These are phyloP conservation scores for Troides aeacus DNA, from an alignment of 2,888 invertebrate species.

Conservation along the genomic window DNA sequence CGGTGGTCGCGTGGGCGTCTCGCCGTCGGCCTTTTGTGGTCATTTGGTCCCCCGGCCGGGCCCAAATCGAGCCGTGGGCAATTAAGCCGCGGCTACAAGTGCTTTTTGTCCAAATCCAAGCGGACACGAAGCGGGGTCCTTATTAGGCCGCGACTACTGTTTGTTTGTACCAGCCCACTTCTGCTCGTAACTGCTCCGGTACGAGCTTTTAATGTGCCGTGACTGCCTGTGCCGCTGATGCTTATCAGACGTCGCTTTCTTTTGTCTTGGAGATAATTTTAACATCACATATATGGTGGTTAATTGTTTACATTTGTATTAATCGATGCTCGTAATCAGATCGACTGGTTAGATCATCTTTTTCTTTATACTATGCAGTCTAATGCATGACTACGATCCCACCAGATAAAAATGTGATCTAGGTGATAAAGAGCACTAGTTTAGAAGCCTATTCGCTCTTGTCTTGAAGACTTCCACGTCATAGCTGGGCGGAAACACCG, in stretches of 20 bases:
- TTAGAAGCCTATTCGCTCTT: no score
- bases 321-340: no score
- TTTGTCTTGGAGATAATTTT: slow-evolving; percentile 5
- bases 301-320: no score
- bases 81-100: slow-evolving; percentile 41
- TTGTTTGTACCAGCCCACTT: slow-evolving; percentile 44
- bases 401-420: no score
- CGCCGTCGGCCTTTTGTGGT: slow-evolving; percentile 39
- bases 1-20: slow-evolving; percentile 42
- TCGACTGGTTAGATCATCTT: no score
- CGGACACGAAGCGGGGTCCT: slow-evolving; percentile 48
- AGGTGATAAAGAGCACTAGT: no score
- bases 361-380: no score
- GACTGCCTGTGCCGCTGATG: slow-evolving; percentile 9
- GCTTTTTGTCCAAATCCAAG: slow-evolving; percentile 52
- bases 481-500: no score
- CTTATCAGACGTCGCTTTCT: slow-evolving; percentile 19
- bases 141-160: slow-evolving; percentile 50
- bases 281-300: no score
- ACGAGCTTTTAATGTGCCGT: slow-evolving; percentile 20
- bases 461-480: no score
- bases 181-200: slow-evolving; percentile 16
- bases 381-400: no score
- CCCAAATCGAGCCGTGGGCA: slow-evolving; percentile 36
- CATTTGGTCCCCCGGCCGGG: slow-evolving; percentile 40